Percentiles rank a stretch among this genome's conserved stretches.
Conservation (phyloP, 1,140 invertebrate species). For the Acromyrmex echinatior region DNA sequence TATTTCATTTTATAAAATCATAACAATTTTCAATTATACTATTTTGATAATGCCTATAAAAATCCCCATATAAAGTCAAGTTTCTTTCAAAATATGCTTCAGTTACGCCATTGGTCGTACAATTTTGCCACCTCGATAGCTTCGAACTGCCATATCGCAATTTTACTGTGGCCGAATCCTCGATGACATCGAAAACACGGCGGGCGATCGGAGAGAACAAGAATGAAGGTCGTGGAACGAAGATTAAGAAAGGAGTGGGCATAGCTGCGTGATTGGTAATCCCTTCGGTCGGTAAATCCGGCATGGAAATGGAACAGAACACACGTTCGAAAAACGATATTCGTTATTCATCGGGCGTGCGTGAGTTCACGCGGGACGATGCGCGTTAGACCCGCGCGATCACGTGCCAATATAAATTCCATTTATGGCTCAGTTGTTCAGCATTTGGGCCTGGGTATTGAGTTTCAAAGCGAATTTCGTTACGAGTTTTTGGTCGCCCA, state of each 20-base stretch:
- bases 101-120: constrained; percentile 23
- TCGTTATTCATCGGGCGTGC: constrained; percentile 44
- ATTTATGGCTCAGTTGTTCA: constrained; percentile 35
- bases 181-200: constrained; percentile 44
- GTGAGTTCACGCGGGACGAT: constrained; percentile 41
- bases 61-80: neutral
- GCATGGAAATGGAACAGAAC: constrained; percentile 55
- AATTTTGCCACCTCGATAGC: constrained; percentile 42
- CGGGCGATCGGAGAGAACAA: neutral
- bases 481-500: neutral
- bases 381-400: constrained; percentile 43
- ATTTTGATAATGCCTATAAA: neutral
- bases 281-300: constrained; percentile 53
- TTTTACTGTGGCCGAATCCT: constrained; percentile 36
- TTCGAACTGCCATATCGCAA: constrained; percentile 41
- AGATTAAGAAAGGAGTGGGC: constrained; percentile 52
- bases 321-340: constrained; percentile 52
- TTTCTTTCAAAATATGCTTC: neutral
- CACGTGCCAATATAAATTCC: constrained; percentile 63
- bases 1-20: neutral
- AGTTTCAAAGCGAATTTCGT: constrained; percentile 51
- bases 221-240: constrained; percentile 46
- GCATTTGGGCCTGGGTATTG: constrained; percentile 12
- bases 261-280: constrained; percentile 58
- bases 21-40: neutral